Conservation (phyloP, 2,888 invertebrate genomes). For the Stenchaetothrips biformis region DNA sequence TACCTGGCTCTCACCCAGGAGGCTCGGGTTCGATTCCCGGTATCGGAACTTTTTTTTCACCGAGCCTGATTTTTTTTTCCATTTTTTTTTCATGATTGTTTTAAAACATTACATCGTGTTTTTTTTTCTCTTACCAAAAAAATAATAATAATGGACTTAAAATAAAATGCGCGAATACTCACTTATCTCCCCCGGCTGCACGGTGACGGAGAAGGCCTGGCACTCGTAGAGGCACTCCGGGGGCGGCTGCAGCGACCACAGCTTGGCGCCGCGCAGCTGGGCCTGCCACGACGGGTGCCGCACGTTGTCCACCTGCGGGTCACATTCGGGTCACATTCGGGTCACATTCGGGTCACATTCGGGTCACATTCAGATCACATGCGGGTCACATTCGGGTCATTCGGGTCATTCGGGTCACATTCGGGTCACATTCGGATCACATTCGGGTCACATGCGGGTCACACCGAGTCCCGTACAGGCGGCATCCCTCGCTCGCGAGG, state of each 20-base stretch:
- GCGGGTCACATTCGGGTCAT: too few relatives aligned
- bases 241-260: slow-evolving; percentile 86
- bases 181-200: slow-evolving; percentile 88
- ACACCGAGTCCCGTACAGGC: not conserved
- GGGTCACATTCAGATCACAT: too few relatives aligned
- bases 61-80: not conserved
- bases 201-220: slow-evolving; percentile 60
- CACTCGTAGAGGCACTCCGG: slow-evolving; percentile 86
- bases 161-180: slow-evolving; percentile 44
- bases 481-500: too few relatives aligned
- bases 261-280: slow-evolving; percentile 81
- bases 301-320: slow-evolving; percentile 81
- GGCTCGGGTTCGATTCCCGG: slow-evolving; percentile 71
- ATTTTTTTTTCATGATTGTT: not conserved
- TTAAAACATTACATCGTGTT: not conserved
- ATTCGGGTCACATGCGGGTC: not conserved
- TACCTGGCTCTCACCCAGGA: slow-evolving; percentile 60
- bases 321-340: not conserved
- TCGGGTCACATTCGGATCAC: too few relatives aligned
- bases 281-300: slow-evolving; percentile 95
- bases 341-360: too few relatives aligned
- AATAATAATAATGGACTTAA: not conserved
- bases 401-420: too few relatives aligned
- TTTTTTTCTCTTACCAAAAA: not conserved
- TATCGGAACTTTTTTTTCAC: slow-evolving; percentile 50